These are phyloP conservation scores for Dicrurus megarhynchus DNA, from an alignment of 2,113 vertebrate genomes.

Conservation along the genomic window DNA sequence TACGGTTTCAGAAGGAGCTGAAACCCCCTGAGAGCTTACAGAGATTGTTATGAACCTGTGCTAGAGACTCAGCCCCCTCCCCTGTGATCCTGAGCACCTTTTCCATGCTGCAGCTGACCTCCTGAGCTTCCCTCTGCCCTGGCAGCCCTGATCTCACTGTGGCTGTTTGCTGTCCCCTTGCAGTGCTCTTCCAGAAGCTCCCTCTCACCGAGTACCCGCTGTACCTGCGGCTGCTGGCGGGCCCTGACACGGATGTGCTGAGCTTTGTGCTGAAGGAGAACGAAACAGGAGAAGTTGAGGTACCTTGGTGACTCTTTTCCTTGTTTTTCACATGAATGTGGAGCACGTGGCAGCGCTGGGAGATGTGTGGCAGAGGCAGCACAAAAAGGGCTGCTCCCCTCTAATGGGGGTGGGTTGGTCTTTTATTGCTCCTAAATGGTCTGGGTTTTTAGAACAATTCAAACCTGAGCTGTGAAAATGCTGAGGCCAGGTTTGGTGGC, in stretches of 20 bases:
- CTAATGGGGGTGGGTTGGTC: not conserved
- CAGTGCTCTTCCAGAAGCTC: constrained; percentile 94
- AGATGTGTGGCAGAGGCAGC: not conserved
- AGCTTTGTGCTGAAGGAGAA: constrained; percentile 96
- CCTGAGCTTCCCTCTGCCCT: not conserved
- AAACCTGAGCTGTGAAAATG: not conserved
- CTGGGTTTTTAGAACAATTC: not conserved
- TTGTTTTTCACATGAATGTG: fast-evolving
- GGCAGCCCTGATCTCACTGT: not conserved
- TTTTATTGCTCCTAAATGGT: not conserved
- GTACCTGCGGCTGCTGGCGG: constrained; percentile 84
- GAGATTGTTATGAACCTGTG: fast-evolving
- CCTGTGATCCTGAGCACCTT: not conserved
- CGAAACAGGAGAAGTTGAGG: constrained; percentile 94
- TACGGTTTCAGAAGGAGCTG: not conserved
- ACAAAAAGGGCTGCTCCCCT: not conserved
- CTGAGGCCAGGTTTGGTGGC: not conserved
- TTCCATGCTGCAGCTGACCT: not conserved
- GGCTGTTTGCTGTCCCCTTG: not conserved
- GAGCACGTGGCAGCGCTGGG: not conserved
- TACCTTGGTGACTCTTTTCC: constrained; percentile 20
- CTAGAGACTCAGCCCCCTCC: not conserved
- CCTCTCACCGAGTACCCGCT: constrained; percentile 84
- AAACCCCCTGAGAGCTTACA: not conserved
- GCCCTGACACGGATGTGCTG: constrained; percentile 84